phyloP scores from a whole-genome alignment of 2,888 invertebrate species.

The Schizaphis graminum region DNA sequence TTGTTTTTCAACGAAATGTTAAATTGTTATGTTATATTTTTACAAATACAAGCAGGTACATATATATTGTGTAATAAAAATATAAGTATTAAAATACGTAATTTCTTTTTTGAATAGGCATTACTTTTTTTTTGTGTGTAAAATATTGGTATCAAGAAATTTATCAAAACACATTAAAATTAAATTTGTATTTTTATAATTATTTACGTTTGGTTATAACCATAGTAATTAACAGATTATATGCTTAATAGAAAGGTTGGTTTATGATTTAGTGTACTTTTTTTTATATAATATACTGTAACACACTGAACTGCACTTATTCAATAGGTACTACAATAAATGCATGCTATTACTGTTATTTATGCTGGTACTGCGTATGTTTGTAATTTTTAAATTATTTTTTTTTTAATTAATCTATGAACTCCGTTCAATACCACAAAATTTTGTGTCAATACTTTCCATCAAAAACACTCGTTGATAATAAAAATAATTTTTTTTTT shows the following conservation, averaged over 20 bases:
- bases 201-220: not conserved
- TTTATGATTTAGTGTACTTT: not conserved
- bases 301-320: not conserved
- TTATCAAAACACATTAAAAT: not conserved
- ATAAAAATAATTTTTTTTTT: not conserved
- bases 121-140: not conserved
- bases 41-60: not conserved
- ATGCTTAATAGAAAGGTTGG: not conserved
- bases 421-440: not conserved
- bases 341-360: not conserved
- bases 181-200: not conserved
- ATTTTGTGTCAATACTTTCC: not conserved
- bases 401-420: not conserved
- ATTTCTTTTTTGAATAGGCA: not conserved
- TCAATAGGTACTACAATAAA: not conserved
- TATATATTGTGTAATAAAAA: not conserved
- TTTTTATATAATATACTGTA: not conserved
- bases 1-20: not conserved
- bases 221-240: not conserved
- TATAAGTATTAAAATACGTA: not conserved
- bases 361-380: not conserved
- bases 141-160: not conserved
- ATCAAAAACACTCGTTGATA: not conserved
- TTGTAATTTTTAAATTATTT: not conserved
- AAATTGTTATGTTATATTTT: not conserved